These are phyloP conservation scores for Limosa lapponica DNA, from an alignment of 2,797 vertebrate species.

Conservation along the genomic window DNA sequence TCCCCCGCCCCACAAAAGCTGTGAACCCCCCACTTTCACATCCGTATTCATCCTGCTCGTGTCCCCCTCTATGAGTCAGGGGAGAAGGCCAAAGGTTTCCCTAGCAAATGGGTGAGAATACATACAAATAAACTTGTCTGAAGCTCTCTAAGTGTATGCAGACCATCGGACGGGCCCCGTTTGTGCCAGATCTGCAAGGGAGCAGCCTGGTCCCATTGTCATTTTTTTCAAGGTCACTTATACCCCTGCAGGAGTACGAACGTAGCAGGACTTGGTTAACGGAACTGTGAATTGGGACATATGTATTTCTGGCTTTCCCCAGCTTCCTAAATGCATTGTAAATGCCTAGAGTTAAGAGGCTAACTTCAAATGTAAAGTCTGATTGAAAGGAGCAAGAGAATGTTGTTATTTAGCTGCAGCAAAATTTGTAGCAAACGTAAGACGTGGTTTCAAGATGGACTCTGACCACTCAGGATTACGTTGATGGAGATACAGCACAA, in stretches of 20 bases:
- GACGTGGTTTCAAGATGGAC: background rate
- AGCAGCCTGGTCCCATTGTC: background rate
- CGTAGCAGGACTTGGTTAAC: accelerated
- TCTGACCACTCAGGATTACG: background rate
- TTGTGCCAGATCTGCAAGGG: background rate
- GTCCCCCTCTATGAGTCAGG: accelerated
- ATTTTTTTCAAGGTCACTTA: background rate
- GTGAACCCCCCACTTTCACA: background rate
- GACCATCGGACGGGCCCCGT: background rate
- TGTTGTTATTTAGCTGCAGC: background rate
- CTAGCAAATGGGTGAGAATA: background rate
- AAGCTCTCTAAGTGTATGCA: background rate
- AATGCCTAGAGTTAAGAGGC: background rate
- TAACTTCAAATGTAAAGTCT: background rate
- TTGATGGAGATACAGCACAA: background rate
- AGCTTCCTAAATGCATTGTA: background rate
- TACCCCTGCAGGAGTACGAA: background rate
- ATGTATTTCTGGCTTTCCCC: background rate
- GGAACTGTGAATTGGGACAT: background rate
- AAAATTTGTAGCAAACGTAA: background rate
- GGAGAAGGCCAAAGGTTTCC: background rate
- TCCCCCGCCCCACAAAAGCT: background rate
- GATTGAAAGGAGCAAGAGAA: background rate
- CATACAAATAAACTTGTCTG: background rate
- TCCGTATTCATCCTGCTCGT: background rate